These are phyloP conservation scores for Melanostigma gelatinosum DNA, from an alignment of 2,113 vertebrate genomes.

Conservation along the genomic window DNA sequence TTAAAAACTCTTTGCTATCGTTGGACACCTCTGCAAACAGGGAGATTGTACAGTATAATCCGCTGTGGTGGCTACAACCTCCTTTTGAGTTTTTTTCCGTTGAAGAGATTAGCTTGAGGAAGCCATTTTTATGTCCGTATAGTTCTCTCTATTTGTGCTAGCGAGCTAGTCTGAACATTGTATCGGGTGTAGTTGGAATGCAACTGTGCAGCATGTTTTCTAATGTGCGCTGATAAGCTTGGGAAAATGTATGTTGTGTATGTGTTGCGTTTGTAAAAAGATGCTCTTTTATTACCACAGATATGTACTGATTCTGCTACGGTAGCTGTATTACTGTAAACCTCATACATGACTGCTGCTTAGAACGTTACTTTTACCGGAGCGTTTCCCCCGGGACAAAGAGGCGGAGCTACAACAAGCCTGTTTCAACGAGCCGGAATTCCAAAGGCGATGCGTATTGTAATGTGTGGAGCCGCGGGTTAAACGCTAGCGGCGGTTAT, in stretches of 20 bases:
- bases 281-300: conserved; percentile 82
- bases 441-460: conserved; percentile 28
- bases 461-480: conserved; percentile 18
- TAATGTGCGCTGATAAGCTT: conserved; percentile 94
- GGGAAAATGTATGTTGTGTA: conserved; percentile 87
- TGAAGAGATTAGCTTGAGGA: conserved; percentile 68
- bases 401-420: conserved; percentile 42
- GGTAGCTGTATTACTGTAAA: conserved; percentile 85
- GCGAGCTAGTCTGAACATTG: conserved; percentile 87
- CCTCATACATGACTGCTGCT: conserved; percentile 85
- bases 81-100: conserved; percentile 60
- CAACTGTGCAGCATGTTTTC: conserved; percentile 93
- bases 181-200: conserved; percentile 91
- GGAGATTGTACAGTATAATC: conserved; percentile 68
- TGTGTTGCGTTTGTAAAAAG: conserved; percentile 84
- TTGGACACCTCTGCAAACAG: conserved; percentile 61
- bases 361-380: conserved; percentile 74
- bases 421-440: conserved; percentile 26
- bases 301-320: conserved; percentile 89
- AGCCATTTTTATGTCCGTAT: conserved; percentile 68
- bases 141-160: conserved; percentile 82
- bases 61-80: conserved; percentile 59
- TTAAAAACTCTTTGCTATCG: conserved; percentile 63
- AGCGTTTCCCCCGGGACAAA: conserved; percentile 55
- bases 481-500: conserved; percentile 21